Conservation (phyloP, 2,797 vertebrate genomes). For the Hyperoplus immaculatus region DNA sequence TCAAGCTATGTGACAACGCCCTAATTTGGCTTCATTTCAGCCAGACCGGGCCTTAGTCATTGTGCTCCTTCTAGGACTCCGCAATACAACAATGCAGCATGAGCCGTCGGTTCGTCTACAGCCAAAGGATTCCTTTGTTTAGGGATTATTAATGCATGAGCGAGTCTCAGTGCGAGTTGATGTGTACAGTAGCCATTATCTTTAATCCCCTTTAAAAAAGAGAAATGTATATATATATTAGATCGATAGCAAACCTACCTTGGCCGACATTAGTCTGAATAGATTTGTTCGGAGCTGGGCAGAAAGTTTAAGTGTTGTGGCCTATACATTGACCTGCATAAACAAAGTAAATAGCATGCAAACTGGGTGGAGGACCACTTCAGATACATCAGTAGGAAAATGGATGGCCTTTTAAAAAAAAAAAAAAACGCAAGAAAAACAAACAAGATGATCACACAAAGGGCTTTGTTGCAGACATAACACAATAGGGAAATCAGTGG, state of each 20-base stretch:
- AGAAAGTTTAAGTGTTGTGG: not conserved
- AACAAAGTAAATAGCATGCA: not conserved
- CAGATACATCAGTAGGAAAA: conserved; percentile 2
- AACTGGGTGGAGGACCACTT: not conserved
- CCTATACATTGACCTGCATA: not conserved
- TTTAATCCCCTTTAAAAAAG: conserved; percentile 22
- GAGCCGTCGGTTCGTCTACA: conserved; percentile 24
- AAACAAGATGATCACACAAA: not conserved
- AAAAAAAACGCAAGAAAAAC: conserved; percentile 7
- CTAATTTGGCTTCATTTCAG: conserved; percentile 13
- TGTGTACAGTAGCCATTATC: conserved; percentile 41
- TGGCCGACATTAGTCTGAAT: no score
- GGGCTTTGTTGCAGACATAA: not conserved
- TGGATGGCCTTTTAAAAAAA: not conserved
- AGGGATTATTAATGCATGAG: conserved; percentile 69
- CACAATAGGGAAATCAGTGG: conserved; percentile 2
- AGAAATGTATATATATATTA: conserved; percentile 18
- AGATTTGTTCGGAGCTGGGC: not conserved
- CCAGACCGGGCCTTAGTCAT: not conserved
- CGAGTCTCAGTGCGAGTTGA: conserved; percentile 31
- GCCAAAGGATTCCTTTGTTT: conserved; percentile 67
- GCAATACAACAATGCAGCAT: conserved; percentile 20
- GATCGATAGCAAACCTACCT: conserved; percentile 26
- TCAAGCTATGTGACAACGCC: conserved; percentile 17
- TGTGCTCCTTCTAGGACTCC: not conserved